Percentiles rank a stretch among this genome's conserved stretches.
phyloP scores from a whole-genome alignment of 1,140 invertebrate genomes.

The Dysdera silvatica region DNA sequence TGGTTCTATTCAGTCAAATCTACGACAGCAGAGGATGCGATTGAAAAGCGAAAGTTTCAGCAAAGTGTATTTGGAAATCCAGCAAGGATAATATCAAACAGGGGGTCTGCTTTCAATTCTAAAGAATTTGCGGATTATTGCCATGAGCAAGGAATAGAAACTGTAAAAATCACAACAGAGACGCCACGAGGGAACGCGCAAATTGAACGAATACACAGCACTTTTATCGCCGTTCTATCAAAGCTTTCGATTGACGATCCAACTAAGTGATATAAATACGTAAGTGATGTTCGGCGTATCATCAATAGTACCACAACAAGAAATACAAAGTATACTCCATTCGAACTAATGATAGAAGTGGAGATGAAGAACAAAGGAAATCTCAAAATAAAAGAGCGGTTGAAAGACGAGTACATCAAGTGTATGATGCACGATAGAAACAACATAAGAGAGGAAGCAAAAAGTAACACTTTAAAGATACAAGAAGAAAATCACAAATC shows the following conservation, averaged over 20 bases:
- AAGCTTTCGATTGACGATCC: background rate
- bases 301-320: no score
- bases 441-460: no score
- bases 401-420: no score
- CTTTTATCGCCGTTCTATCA: background rate
- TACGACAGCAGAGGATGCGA: background rate
- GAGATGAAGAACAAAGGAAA: no score
- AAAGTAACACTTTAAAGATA: no score
- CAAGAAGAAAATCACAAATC: no score
- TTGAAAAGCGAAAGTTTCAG: background rate
- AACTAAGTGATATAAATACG: background rate
- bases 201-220: background rate
- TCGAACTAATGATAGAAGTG: no score
- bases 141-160: background rate
- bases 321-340: no score
- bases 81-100: background rate
- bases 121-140: background rate
- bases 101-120: background rate
- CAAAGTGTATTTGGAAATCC: background rate
- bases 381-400: no score
- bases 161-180: background rate
- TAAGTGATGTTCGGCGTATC: background rate
- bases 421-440: no score
- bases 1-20: background rate
- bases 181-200: background rate